phyloP scores from a whole-genome alignment of 1,140 invertebrate genomes.

The Rhyacophila brunnea region DNA sequence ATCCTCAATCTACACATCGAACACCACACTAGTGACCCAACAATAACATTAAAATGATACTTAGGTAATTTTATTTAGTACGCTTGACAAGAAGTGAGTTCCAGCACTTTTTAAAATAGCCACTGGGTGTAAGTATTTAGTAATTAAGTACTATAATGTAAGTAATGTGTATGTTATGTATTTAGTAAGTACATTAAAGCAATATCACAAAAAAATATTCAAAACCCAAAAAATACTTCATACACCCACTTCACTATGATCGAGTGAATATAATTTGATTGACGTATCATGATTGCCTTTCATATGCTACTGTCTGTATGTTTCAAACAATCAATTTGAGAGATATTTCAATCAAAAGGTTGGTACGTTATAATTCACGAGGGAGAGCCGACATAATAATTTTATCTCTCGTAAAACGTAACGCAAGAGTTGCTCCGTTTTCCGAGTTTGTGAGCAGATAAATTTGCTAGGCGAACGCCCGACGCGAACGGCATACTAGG shows the following conservation, averaged over 20 bases:
- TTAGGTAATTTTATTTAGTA: no score
- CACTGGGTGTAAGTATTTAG: no score
- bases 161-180: no score
- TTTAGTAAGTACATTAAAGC: no score
- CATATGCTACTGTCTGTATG: slow-evolving; percentile 12
- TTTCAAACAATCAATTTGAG: slow-evolving; percentile 21
- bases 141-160: no score
- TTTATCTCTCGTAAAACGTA: slow-evolving; percentile 24
- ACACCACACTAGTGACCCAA: no score
- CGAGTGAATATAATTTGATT: slow-evolving; percentile 36
- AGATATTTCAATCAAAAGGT: slow-evolving; percentile 35
- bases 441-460: slow-evolving; percentile 22
- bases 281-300: slow-evolving; percentile 34
- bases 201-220: no score
- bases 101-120: no score
- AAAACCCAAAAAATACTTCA: no score
- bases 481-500: slow-evolving; percentile 1
- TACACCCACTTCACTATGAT: slow-evolving; percentile 11
- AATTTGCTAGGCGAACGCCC: slow-evolving; percentile 10
- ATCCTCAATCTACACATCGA: no score
- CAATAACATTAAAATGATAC: no score
- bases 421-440: slow-evolving; percentile 25
- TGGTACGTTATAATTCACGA: slow-evolving; percentile 6
- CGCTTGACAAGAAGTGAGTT: no score
- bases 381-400: slow-evolving; percentile 25